Base-by-base conservation (phyloP, 2,113 vertebrate genomes). In the Aldabrachelys gigantea region DNA sequence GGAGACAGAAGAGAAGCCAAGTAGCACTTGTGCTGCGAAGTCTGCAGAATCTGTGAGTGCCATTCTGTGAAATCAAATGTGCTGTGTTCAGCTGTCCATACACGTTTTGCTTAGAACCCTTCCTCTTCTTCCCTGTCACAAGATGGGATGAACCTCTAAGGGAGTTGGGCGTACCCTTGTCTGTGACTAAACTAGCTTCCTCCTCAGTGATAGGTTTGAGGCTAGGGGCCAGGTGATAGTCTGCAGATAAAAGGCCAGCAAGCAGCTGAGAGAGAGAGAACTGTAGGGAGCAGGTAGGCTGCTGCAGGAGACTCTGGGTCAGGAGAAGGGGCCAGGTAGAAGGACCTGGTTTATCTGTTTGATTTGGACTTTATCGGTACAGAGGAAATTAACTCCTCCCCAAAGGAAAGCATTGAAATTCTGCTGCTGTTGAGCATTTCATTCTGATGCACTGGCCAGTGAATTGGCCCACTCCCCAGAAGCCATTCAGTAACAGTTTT, bases 1-100 rank as follows among this genome's bases (percentile, higher is more conserved):
- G 99, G 99, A 99, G 97, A 99, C 99, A 0, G 99, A 99, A 87
- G 99, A 99, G 16, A 99, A 99, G 92, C 94, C 98, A 92, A 98
- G 98, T 83, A 99, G 98, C 96, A 98, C 98, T 19, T 98, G 98
- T 72, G 98, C 98, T 29, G 99, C 98, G 93, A 99, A 99, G 84
- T 91, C 98, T 47, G 93, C 97, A 80, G 99, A 99, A 94, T 93
- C 52, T 7, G 99, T 99, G 94, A 98, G 98, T 98, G 47, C 53
- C 5, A 0, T 53, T 87, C 1, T 82, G n/a, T 52, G 79, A 82
- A 24, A 29, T 24, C 5, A 29, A 90, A 82, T 4, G 50, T 8
- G 2, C 53, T 17, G 80, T 80, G 5, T 56, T 89, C 84, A 9
- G 3, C 49, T 93, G 88, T 90, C 53, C 10, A 84, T 27, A 8